Evolutionary conservation across 2,888 invertebrate species (phyloP).

Genomic region (Pheosia gnoma): DNA sequence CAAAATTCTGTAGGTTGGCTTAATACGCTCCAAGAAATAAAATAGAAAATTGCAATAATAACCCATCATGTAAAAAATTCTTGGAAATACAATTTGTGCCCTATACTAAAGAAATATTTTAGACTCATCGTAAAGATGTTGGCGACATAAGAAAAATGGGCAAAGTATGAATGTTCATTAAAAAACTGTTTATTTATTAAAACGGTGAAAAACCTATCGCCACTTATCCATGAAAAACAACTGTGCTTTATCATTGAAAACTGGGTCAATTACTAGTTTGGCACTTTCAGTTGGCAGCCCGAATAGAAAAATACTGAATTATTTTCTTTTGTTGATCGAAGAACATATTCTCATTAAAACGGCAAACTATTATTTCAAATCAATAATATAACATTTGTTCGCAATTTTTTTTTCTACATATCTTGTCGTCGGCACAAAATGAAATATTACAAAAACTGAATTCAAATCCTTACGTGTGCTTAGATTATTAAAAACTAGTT

Average conservation of each 20-base stretch:
- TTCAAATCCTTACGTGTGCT: conserved; percentile 79
- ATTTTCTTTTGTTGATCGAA: background rate
- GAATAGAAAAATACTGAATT: conserved; percentile 35
- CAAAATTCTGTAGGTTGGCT: too few relatives aligned
- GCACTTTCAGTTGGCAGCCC: conserved; percentile 34
- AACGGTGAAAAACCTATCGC: conserved; percentile 5
- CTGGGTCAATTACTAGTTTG: conserved; percentile 25
- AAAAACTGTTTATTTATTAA: too few relatives aligned
- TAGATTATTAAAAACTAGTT: conserved; percentile 43
- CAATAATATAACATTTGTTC: background rate
- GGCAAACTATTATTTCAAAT: too few relatives aligned
- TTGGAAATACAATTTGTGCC: too few relatives aligned
- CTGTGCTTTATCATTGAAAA: conserved; percentile 14
- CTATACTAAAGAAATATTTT: too few relatives aligned
- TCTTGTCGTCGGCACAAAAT: conserved; percentile 36
- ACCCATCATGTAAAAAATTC: too few relatives aligned
- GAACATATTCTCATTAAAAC: background rate
- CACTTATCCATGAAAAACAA: conserved; percentile 24
- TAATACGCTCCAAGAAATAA: too few relatives aligned
- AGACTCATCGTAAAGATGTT: too few relatives aligned
- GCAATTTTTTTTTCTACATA: conserved; percentile 35
- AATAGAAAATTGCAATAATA: too few relatives aligned
- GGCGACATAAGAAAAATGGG: too few relatives aligned
- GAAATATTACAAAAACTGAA: conserved; percentile 59
- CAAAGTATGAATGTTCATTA: too few relatives aligned